Evolutionary conservation across 2,113 vertebrate genomes (phyloP).

Genomic region (Halichoerus grypus): DNA sequence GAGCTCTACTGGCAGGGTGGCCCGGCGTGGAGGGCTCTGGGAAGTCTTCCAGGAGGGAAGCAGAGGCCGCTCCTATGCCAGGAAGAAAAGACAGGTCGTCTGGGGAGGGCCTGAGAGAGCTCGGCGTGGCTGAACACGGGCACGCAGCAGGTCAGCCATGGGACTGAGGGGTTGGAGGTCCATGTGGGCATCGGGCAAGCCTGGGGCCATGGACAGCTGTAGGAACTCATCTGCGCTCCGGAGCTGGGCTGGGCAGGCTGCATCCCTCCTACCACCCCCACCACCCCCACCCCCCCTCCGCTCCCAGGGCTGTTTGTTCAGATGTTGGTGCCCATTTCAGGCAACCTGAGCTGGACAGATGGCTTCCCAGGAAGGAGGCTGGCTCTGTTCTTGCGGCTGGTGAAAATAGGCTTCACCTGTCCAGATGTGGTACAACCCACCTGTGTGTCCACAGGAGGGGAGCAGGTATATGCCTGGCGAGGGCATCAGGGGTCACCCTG

Average conservation of each 20-base stretch:
- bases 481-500: not conserved
- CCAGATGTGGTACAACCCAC: not conserved
- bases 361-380: conserved; percentile 19
- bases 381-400: not conserved
- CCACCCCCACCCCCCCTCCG: accelerated
- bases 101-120: not conserved
- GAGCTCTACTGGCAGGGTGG: too few species aligned
- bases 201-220: not conserved
- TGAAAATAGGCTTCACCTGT: conserved; percentile 53
- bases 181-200: not conserved
- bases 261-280: not conserved
- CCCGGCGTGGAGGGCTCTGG: not conserved
- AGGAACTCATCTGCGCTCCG: not conserved
- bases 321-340: conserved; percentile 45
- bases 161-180: not conserved
- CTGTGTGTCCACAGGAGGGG: not conserved
- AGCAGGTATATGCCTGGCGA: not conserved
- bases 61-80: not conserved
- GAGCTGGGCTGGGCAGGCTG: not conserved
- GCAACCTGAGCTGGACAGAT: conserved; percentile 52
- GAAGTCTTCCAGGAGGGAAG: not conserved
- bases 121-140: not conserved
- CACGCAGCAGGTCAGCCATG: not conserved
- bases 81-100: not conserved
- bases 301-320: conserved; percentile 62